Base-by-base conservation (phyloP, 2,113 vertebrate genomes). In the Nestor notabilis region DNA sequence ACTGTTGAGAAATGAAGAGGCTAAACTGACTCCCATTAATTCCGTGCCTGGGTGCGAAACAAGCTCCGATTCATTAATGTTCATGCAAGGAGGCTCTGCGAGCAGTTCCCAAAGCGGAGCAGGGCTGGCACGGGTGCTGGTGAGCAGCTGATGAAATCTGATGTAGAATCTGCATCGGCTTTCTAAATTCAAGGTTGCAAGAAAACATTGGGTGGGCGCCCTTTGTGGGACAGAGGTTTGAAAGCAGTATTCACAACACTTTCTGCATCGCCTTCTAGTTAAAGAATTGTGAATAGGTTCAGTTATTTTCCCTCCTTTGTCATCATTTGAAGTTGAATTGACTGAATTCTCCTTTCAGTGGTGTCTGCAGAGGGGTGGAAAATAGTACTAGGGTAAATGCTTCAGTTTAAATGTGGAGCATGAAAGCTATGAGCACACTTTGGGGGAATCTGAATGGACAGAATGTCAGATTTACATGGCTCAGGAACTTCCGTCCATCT, bases 1-100 rank as follows among this genome's bases (percentile, higher is more conserved):
- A 98, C 98, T 97, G 97, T 98, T 98, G 97, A 98, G 97, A 95
- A 97, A 98, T 96, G 97, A 98, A 96, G 97, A 95, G 49, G 82
- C 64, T 89, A 77, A 97, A 96, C 87, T 64, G 87, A 64, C 55
- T 97, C 44, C 93, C 77, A 14, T 79, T 83, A 47, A 29, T 93
- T 94, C 63, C 5, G 0, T 71, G 58, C 65, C 46, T 77, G 80
- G 56, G 25, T 83, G 65, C 12, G 17, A 77, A 85, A 56, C 13
- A 24, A 84, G 29, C 46, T 96, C 88, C 16, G 37, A n/a, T 68
- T 82, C 66, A 35, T 56, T 77, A 31, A 47, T 23, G 65, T 52
- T 85, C 46, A 31, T 87, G 49, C 70, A 70, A 82, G 33, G 91
- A 83, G 25, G 70, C 47, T 85, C 17, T 4, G n/a, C 14, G 13